Evolutionary conservation across 2,888 invertebrate genomes (phyloP), one percentile per base, ranked within the genome.

Genomic region (Diplazon laetatorius): DNA sequence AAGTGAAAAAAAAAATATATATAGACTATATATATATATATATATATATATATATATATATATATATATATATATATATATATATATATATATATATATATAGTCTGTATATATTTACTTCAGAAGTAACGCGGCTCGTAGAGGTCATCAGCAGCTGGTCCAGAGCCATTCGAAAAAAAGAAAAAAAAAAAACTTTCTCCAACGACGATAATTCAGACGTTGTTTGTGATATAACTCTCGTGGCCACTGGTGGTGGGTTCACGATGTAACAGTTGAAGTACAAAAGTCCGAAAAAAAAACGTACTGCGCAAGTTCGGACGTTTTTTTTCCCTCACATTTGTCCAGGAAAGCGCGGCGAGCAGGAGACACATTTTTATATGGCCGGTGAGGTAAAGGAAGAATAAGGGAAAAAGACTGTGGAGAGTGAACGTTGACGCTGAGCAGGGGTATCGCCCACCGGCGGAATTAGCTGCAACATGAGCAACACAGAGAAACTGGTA

Each of bases 361-460:
- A 30, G 42, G 52, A 52, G 52, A 71, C 52, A 71, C 52, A 71
- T 71, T 71, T 71, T 62, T 70, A 52, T 71, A 50, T 50, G 22
- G 39, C 70, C 60, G 65, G n/a, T n/a, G n/a, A n/a, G n/a, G n/a
- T n/a, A n/a, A n/a, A n/a, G n/a, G n/a, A n/a, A n/a, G n/a, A n/a
- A 39, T 22, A 52, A 39, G 39, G 22, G 22, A 35, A 30, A 39
- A 50, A 22, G 12, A 50, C 22, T 14, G 35, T 1, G 12, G 42
- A 3, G 39, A 14, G 37, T 20, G 20, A 37, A 50, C 3, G 39
- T 50, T 65, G 37, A 50, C 37, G 65, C 50, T 50, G 37, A 50
- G 37, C 35, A 65, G 39, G 4, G 30, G 30, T 6, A 30, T 30
- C 30, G 30, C 30, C 30, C 65, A 37, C 6, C 48, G 44, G n/a